Evolutionary conservation across 1,140 invertebrate species (phyloP), one percentile per base, ranked within the genome.

Genomic region (Ruditapes philippinarum): DNA sequence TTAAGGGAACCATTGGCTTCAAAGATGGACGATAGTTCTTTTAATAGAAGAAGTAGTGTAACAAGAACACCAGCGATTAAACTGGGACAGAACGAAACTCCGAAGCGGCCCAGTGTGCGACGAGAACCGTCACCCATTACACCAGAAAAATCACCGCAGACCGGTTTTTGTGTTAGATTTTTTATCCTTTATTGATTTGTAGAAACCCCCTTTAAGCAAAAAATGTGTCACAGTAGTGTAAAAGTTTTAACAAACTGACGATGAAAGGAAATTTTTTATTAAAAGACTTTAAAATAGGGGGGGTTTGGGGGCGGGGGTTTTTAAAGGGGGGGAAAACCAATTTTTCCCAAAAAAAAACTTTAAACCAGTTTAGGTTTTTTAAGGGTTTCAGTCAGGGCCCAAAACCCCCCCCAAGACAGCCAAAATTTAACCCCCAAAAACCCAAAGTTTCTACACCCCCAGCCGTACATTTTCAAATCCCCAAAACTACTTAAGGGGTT

Each of bases 271-370:
- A 87, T 33, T 87, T 74, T 40, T 51, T 87, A n/a, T 38, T 87
- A 22, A 78, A 87, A 49, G 84, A 78, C 38, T 87, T 73, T 73
- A n/a, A 87, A 60, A 42, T 87, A 62, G 68, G 68, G 45, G 70
- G 42, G 19, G 33, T 87, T n/a, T n/a, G n/a, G n/a, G n/a, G n/a
- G n/a, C n/a, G n/a, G n/a, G n/a, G n/a, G n/a, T n/a, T n/a, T n/a
- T n/a, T n/a, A n/a, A n/a, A n/a, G n/a, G n/a, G n/a, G n/a, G n/a
- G n/a, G n/a, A n/a, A n/a, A n/a, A n/a, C n/a, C n/a, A n/a, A n/a
- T n/a, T 49, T 76, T 19, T 31, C 51, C 12, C 42, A n/a, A 57
- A 62, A 49, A 33, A 19, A 74, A 38, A 45, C 22, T 78, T 25
- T 49, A 22, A 62, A 38, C 57, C 73, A 78, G 19, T 51, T 74